Conservation (phyloP, 2,113 vertebrate species). For the Albula glossodonta region DNA sequence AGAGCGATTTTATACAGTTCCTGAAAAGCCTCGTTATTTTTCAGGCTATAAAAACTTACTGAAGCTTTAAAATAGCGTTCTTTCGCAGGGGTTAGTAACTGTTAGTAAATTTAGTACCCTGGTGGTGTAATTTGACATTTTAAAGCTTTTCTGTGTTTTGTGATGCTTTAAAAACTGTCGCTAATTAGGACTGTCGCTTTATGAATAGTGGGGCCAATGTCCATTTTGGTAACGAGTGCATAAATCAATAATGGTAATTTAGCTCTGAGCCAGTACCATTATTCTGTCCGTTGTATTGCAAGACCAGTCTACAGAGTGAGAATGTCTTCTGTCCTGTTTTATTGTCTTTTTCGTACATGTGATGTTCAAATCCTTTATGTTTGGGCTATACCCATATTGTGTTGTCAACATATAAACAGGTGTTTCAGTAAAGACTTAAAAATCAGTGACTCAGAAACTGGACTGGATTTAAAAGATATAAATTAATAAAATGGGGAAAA, state of each 20-base stretch:
- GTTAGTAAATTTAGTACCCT: conserved; percentile 1
- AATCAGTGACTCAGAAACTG: conserved; percentile 1
- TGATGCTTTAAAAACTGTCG: conserved; percentile 31
- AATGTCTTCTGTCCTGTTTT: not conserved
- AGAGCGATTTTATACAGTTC: conserved; percentile 2
- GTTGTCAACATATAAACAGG: conserved; percentile 17
- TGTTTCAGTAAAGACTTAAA: conserved; percentile 9
- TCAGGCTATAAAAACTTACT: not conserved
- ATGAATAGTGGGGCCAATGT: conserved; percentile 50
- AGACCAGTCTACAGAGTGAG: not conserved
- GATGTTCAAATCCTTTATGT: conserved; percentile 8
- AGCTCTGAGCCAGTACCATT: conserved; percentile 28
- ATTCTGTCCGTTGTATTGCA: not conserved
- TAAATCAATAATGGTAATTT: conserved; percentile 62
- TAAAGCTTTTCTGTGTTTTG: conserved; percentile 37
- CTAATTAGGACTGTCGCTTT: conserved; percentile 25
- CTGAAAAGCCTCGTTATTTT: not conserved
- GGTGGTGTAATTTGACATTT: conserved; percentile 7
- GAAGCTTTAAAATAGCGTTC: conserved; percentile 14
- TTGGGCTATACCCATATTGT: not conserved
- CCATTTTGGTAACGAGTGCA: conserved; percentile 46
- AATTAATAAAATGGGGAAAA: not conserved
- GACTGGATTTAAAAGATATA: conserved; percentile 5
- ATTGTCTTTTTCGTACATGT: not conserved
- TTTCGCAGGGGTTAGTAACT: not conserved